These are phyloP conservation scores for Sminthurides aquaticus DNA, from an alignment of 2,888 invertebrate species.

Conservation along the genomic window DNA sequence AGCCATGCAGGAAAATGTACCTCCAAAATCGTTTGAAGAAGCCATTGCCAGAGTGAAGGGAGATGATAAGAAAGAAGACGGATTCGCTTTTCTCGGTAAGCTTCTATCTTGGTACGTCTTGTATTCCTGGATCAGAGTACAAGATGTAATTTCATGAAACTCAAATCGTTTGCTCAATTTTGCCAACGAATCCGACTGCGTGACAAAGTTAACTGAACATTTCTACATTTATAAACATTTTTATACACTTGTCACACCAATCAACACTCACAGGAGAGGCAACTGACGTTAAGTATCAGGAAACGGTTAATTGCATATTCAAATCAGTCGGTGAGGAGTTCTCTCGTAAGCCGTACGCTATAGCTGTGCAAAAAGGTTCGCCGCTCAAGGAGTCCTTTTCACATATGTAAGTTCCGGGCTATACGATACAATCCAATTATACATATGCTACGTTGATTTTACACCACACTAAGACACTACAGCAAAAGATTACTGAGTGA, in stretches of 20 bases:
- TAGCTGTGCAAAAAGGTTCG: slow-evolving; percentile 93
- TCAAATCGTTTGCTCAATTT: too few species aligned
- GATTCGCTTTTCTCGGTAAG: slow-evolving; percentile 78
- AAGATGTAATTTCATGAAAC: too few species aligned
- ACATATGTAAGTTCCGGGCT: slow-evolving; percentile 68
- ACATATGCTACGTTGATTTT: too few species aligned
- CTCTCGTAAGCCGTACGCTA: slow-evolving; percentile 91
- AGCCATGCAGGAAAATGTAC: slow-evolving; percentile 77
- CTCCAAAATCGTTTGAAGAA: slow-evolving; percentile 70
- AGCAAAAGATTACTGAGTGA: too few species aligned
- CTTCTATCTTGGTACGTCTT: too few species aligned
- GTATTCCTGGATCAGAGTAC: too few species aligned
- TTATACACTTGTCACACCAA: too few species aligned
- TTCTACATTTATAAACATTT: too few species aligned
- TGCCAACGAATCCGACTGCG: too few species aligned
- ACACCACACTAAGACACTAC: too few species aligned
- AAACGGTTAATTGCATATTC: slow-evolving; percentile 76
- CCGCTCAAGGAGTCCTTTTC: slow-evolving; percentile 89
- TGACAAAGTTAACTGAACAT: too few species aligned
- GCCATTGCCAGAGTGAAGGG: slow-evolving; percentile 65
- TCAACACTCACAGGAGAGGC: slow-evolving; percentile 88
- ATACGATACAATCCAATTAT: background rate
- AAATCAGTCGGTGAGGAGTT: slow-evolving; percentile 81
- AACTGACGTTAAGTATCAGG: slow-evolving; percentile 76
- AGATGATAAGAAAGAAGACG: slow-evolving; percentile 63